A percentile compares a stretch with the other conserved stretches of the same genome.
These are phyloP conservation scores for Atlantisia rogersi DNA, from an alignment of 2,113 vertebrate genomes.

Conservation along the genomic window DNA sequence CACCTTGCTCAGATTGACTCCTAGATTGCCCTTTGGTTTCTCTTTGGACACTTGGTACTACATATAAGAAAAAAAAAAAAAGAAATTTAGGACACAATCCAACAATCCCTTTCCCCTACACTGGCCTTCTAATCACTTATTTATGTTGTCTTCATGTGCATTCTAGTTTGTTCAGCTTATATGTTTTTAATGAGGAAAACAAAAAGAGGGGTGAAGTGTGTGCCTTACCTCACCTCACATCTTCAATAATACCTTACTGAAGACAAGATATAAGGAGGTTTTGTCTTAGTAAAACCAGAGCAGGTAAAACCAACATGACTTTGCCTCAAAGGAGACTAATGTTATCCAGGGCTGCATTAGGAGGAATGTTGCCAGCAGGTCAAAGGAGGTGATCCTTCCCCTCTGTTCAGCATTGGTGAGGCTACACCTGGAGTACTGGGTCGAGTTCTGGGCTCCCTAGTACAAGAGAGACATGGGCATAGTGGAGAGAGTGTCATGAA, in stretches of 20 bases:
- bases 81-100: background rate
- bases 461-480: background rate
- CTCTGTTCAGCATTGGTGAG: background rate
- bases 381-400: background rate
- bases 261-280: background rate
- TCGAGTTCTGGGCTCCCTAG: background rate
- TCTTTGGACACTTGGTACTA: background rate
- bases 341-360: background rate
- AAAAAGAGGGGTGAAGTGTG: background rate
- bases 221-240: background rate
- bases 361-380: background rate
- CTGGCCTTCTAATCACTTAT: background rate
- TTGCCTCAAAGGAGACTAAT: background rate
- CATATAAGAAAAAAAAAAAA: background rate
- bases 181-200: background rate
- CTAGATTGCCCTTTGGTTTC: background rate
- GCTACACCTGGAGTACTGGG: background rate
- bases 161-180: background rate
- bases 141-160: background rate
- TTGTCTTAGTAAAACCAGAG: background rate
- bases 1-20: background rate
- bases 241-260: background rate
- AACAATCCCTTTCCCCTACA: background rate
- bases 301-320: background rate
- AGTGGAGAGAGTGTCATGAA: background rate